These are phyloP conservation scores for human (Homo sapiens) DNA, from an alignment of 2,113 vertebrate species.

Conservation along the genomic window DNA sequence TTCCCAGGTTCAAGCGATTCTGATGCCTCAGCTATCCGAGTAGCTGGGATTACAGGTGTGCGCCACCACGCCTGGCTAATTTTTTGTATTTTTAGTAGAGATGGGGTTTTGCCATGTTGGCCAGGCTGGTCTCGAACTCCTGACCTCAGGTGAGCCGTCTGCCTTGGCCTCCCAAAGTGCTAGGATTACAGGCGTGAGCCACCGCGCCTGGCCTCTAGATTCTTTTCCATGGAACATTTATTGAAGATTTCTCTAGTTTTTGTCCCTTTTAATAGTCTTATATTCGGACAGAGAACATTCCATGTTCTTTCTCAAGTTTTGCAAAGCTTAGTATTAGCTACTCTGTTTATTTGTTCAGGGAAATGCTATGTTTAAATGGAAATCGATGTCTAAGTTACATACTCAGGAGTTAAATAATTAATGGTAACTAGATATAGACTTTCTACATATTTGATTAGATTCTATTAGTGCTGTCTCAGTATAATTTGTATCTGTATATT, in stretches of 20 bases:
- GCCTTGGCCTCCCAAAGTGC: neutral
- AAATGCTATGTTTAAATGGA: slow-evolving; percentile 24
- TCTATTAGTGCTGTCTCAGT: neutral
- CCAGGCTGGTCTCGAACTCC: neutral
- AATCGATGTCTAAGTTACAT: neutral
- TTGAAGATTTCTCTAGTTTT: slow-evolving; percentile 16
- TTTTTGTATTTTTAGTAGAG: neutral
- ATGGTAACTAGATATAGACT: neutral
- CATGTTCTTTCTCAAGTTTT: neutral
- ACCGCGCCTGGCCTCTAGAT: neutral
- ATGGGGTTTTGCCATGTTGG: neutral
- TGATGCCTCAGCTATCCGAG: neutral
- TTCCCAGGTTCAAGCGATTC: neutral
- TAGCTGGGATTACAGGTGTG: neutral
- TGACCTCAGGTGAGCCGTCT: neutral
- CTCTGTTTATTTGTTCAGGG: neutral
- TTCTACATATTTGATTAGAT: slow-evolving; percentile 17
- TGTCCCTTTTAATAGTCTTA: neutral
- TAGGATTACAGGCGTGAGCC: neutral
- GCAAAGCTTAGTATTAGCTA: neutral
- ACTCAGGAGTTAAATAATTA: slow-evolving; percentile 37
- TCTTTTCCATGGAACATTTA: slow-evolving; percentile 15
- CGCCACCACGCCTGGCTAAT: neutral
- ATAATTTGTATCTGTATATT: slow-evolving; percentile 30
- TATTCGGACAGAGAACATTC: neutral